A percentile compares a stretch with the other conserved stretches of the same genome.
Evolutionary conservation across 2,797 vertebrate genomes (phyloP).

Genomic region (Salarias fasciatus): DNA sequence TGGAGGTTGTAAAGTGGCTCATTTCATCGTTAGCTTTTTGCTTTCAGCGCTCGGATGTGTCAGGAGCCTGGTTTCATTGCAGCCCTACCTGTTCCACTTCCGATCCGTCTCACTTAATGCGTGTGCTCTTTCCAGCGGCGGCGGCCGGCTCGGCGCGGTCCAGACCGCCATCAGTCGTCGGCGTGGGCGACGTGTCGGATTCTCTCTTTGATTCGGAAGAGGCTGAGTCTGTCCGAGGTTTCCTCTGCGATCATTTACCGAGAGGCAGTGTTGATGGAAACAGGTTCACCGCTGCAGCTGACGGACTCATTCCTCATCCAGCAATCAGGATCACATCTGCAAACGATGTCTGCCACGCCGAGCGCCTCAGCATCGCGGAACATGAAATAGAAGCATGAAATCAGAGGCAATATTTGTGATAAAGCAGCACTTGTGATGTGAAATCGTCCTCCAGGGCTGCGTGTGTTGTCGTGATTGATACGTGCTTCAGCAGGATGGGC

Average conservation of each 20-base stretch:
- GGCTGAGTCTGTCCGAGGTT: constrained; percentile 31
- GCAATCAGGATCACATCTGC: constrained; percentile 8
- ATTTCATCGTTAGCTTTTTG: too few relatives aligned
- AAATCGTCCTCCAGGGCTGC: too few relatives aligned
- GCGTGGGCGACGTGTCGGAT: constrained; percentile 18
- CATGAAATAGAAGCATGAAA: too few relatives aligned
- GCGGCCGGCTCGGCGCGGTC: not conserved
- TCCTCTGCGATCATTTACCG: constrained; percentile 22
- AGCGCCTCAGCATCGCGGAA: too few relatives aligned
- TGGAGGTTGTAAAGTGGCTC: too few relatives aligned
- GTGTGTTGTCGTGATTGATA: not conserved
- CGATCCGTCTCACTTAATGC: not conserved
- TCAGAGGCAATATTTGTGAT: too few relatives aligned
- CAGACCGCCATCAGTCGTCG: constrained; percentile 6
- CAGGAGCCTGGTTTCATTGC: not conserved
- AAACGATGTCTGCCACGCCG: constrained; percentile 5
- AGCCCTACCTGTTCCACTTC: constrained; percentile 1
- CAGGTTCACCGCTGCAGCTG: constrained; percentile 17
- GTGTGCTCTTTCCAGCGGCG: not conserved
- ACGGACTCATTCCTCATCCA: not conserved
- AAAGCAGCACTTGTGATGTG: too few relatives aligned
- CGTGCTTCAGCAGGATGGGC: not conserved
- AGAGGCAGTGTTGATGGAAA: constrained; percentile 26
- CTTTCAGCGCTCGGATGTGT: not conserved
- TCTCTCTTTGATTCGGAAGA: constrained; percentile 35